Percentiles rank a stretch among this genome's conserved stretches.
These are phyloP conservation scores for Bimastos eiseni DNA, from an alignment of 2,888 invertebrate species.

Conservation along the genomic window DNA sequence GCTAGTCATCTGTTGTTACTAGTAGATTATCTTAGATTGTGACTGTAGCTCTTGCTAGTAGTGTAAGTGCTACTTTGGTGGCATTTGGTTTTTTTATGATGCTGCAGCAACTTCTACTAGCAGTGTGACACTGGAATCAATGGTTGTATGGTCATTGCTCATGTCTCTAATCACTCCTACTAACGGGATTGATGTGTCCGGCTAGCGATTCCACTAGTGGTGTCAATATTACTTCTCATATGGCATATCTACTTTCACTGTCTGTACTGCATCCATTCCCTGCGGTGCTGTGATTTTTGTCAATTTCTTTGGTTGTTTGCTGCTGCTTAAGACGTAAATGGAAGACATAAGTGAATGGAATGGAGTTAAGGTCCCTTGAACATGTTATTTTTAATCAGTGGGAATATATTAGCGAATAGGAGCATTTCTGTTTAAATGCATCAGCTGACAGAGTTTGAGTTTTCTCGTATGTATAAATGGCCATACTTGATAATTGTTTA, in stretches of 20 bases:
- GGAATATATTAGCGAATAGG: neutral
- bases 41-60: neutral
- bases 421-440: neutral
- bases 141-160: neutral
- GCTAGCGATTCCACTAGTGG: neutral
- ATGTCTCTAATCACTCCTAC: neutral
- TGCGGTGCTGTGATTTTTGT: neutral
- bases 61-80: neutral
- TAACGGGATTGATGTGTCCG: neutral
- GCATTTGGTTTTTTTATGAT: neutral
- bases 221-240: neutral
- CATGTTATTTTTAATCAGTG: neutral
- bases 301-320: neutral
- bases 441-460: neutral
- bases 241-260: neutral
- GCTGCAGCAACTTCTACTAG: neutral
- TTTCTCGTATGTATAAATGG: neutral
- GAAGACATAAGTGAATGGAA: neutral
- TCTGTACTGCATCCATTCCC: neutral
- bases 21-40: neutral
- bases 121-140: neutral
- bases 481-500: neutral
- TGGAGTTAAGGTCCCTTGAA: neutral
- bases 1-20: constrained; percentile 3
- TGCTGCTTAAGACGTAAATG: neutral